Conservation (phyloP, 2,113 vertebrate species). For the Phyllostomus discolor region DNA sequence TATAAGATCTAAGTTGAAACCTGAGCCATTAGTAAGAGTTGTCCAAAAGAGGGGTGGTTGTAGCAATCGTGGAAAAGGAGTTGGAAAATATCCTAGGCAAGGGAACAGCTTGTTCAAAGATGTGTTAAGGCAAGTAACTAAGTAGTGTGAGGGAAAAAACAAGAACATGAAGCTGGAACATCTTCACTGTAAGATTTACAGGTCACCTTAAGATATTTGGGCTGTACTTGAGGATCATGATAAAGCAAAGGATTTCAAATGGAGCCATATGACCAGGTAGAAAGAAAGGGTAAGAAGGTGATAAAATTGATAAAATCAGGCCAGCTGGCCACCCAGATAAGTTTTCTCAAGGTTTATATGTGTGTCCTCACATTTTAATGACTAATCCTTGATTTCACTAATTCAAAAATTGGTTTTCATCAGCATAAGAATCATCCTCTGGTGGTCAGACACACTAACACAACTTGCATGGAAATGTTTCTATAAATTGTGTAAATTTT, state of each 20-base stretch:
- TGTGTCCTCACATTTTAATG: background rate
- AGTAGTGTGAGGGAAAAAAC: background rate
- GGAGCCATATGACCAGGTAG: background rate
- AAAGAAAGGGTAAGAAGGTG: background rate
- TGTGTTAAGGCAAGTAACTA: background rate
- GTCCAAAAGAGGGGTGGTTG: background rate
- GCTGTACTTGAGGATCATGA: background rate
- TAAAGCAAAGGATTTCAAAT: background rate
- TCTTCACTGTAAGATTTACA: background rate
- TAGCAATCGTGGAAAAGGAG: background rate
- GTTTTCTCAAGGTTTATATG: background rate
- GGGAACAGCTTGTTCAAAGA: background rate
- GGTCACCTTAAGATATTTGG: background rate
- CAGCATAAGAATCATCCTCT: background rate
- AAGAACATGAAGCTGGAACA: background rate
- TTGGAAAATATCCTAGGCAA: background rate
- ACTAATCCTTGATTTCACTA: background rate
- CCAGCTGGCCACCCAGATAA: background rate
- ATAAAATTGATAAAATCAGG: background rate
- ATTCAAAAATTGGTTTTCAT: background rate
- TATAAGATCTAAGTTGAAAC: background rate
- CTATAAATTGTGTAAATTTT: background rate
- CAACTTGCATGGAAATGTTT: background rate
- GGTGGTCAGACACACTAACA: background rate
- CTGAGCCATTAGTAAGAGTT: background rate